Evolutionary conservation across 2,797 vertebrate species (phyloP), one percentile per base, ranked within the genome.

Genomic region (Lepilemur ruficaudatus): DNA sequence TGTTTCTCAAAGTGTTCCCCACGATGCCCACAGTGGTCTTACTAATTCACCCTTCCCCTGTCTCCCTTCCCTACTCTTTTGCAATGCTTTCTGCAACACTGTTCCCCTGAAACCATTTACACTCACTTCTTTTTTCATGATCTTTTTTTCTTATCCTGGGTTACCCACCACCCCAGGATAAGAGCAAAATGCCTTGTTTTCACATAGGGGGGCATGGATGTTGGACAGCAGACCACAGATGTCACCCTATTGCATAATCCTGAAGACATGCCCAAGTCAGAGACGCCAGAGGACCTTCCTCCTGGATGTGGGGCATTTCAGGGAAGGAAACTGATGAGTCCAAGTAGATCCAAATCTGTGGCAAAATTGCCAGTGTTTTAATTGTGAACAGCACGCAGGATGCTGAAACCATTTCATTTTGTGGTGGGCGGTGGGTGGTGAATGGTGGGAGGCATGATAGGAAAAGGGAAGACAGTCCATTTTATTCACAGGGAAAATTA

Each of bases 61-160:
- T 30, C 61, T 78, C 46, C 48, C 3, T 4, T 32, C 28, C 30
- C 12, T 41, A 3, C 22, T 38, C 20, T 4, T 15, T n/a, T 65
- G 2, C 57, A 48, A 2, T 9, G n/a, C 48, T 57, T 75, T 48
- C 32, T 30, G 20, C 6, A 13, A n/a, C 70, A 32, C 38, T 5
- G 2, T n/a, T 5, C 23, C 23, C 35, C 0, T 10, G 0, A 35
- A 38, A 55, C 48, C 32, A 13, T 13, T 15, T 25, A 22, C 12
- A 32, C 11, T 10, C 61, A 89, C 63, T 69, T 55, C 67, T 50
- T 35, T 41, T 20, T 63, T 57, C 28, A 13, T 6, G 48, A 18
- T 86, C 57, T 87, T 32, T 32, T 28, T 48, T 32, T 23, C 23
- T 57, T 25, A 11, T 57, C 22, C 22, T 0, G 41, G 38, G 17